Evolutionary conservation across 2,797 vertebrate species (phyloP).

Genomic region (Rhinoraja longicauda): DNA sequence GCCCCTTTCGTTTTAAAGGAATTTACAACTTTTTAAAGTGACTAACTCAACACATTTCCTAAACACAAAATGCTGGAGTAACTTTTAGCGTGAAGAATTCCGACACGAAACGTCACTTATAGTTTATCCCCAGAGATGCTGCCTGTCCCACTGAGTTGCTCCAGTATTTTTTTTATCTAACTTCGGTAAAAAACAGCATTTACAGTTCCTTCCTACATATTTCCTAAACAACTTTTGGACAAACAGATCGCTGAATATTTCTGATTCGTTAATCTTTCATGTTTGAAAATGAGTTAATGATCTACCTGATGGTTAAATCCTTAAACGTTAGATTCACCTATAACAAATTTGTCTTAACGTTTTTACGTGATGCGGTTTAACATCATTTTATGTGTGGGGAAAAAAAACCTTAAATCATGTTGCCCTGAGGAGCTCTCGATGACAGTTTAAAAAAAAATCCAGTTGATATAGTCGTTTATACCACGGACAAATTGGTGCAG

Average conservation of each 20-base stretch:
- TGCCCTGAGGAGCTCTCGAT: background rate
- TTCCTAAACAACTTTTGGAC: background rate
- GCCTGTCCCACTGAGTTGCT: too few species aligned
- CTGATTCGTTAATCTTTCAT: background rate
- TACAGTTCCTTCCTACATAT: too few species aligned
- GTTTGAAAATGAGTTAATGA: background rate
- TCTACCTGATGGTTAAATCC: background rate
- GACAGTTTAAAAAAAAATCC: background rate
- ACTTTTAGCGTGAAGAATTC: too few species aligned
- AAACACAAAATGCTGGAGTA: too few species aligned
- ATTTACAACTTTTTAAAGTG: background rate
- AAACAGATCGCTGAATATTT: too few species aligned
- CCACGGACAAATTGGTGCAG: background rate
- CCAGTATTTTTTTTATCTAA: too few species aligned
- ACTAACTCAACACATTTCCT: background rate
- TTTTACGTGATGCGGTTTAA: background rate
- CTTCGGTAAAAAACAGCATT: too few species aligned
- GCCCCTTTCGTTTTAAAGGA: background rate
- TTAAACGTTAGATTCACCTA: background rate
- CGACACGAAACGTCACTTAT: too few species aligned
- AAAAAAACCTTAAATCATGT: background rate
- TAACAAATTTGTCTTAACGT: background rate
- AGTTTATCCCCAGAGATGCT: too few species aligned
- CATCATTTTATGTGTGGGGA: too few species aligned
- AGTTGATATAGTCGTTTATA: background rate